phyloP scores from a whole-genome alignment of 2,888 invertebrate genomes.

The Acanthosepion esculentum region DNA sequence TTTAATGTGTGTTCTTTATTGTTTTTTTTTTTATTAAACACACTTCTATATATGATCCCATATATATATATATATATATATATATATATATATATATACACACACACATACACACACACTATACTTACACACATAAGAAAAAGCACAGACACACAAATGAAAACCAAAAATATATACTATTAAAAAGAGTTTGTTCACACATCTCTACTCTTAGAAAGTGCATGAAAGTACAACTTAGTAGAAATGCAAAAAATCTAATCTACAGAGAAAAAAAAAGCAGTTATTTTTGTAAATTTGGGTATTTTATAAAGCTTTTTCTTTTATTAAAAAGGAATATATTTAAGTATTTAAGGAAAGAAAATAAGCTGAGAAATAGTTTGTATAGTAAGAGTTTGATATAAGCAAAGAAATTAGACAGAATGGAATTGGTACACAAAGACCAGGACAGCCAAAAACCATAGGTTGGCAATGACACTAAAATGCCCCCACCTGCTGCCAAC shows the following conservation, averaged over 20 bases:
- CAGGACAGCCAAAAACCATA: background rate
- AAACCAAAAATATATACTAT: background rate
- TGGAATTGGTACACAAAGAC: background rate
- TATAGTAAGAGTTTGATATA: too few relatives aligned
- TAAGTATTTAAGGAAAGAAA: too few relatives aligned
- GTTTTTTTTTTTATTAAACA: too few relatives aligned
- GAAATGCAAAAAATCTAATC: too few relatives aligned
- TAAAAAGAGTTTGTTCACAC: background rate
- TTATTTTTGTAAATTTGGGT: too few relatives aligned
- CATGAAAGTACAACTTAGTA: background rate
- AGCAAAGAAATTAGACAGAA: background rate
- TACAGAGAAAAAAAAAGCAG: too few relatives aligned
- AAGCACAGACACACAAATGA: background rate
- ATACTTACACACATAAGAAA: background rate
- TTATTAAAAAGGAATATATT: too few relatives aligned
- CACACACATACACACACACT: background rate
- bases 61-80: conserved; percentile 13
- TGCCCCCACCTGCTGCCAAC: background rate
- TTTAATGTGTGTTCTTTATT: too few relatives aligned
- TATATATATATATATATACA: background rate
- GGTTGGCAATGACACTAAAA: background rate
- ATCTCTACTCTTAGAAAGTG: background rate
- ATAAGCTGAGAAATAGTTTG: too few relatives aligned
- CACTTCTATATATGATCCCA: background rate
- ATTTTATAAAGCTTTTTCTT: too few relatives aligned